Conservation (phyloP, 2,113 vertebrate genomes). For the Orycteropus afer region DNA sequence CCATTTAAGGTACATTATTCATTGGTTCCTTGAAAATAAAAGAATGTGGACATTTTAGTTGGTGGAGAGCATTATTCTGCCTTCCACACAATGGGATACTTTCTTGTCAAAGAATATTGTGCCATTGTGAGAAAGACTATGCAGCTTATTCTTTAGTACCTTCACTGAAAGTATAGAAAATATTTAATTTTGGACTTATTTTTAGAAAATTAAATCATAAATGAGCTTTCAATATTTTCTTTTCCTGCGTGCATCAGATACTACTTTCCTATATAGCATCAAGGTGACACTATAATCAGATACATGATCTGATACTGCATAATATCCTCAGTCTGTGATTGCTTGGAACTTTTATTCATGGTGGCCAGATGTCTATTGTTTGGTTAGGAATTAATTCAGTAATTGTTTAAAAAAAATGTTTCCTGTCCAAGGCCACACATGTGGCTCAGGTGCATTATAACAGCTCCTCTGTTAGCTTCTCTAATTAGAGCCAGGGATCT, state of each 20-base stretch:
- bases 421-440: slow-evolving; percentile 65
- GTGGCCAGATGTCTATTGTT: slow-evolving; percentile 76
- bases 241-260: neutral
- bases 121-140: neutral
- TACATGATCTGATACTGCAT: neutral
- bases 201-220: slow-evolving; percentile 48
- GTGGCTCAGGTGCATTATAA: slow-evolving; percentile 75
- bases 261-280: neutral
- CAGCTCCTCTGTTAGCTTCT: slow-evolving; percentile 57
- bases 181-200: slow-evolving; percentile 35
- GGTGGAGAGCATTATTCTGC: neutral
- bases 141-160: neutral
- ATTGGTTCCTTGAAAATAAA: neutral
- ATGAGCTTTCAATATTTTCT: neutral
- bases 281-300: slow-evolving; percentile 32
- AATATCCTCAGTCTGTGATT: slow-evolving; percentile 45
- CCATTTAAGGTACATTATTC: neutral
- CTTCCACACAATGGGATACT: neutral
- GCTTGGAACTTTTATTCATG: slow-evolving; percentile 60
- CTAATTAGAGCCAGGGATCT: slow-evolving; percentile 70
- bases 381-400: slow-evolving; percentile 74
- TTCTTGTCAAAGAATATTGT: neutral
- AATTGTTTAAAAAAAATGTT: slow-evolving; percentile 75
- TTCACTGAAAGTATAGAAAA: neutral
- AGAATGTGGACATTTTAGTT: neutral